phyloP scores from a whole-genome alignment of 2,113 vertebrate species.

The Paramisgurnus dabryanus region DNA sequence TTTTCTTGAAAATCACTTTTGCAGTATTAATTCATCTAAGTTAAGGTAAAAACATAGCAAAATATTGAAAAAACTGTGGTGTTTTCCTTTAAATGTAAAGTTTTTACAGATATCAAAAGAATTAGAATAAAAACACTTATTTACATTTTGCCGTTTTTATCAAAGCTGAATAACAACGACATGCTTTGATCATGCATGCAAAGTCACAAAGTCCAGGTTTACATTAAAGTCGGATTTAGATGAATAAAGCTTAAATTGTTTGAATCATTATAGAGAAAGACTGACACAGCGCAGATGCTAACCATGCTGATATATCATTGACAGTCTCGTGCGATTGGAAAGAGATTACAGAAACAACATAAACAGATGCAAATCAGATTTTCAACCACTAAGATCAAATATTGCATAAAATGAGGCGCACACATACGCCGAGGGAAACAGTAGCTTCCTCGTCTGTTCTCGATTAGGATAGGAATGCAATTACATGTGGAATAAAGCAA shows the following conservation, averaged over 20 bases:
- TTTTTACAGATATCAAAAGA: too few relatives aligned
- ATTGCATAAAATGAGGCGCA: slow-evolving; percentile 1
- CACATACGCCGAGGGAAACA: slow-evolving; percentile 32
- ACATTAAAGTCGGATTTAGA: slow-evolving; percentile 50
- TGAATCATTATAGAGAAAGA: slow-evolving; percentile 48
- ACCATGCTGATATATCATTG: slow-evolving; percentile 53
- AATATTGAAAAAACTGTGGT: too few relatives aligned
- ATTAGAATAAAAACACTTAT: too few relatives aligned
- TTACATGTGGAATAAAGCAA: slow-evolving; percentile 63
- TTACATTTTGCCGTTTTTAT: too few relatives aligned
- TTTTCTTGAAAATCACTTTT: too few relatives aligned
- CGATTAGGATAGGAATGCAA: slow-evolving; percentile 72
- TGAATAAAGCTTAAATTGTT: slow-evolving; percentile 65
- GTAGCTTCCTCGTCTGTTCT: slow-evolving; percentile 52
- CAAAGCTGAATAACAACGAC: too few relatives aligned
- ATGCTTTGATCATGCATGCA: neutral
- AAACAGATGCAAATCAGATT: slow-evolving; percentile 13
- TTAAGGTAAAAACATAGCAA: too few relatives aligned
- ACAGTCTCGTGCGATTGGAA: slow-evolving; percentile 23
- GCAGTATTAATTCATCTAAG: too few relatives aligned
- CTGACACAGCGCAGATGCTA: slow-evolving; percentile 58
- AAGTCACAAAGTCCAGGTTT: slow-evolving; percentile 28
- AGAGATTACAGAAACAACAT: slow-evolving; percentile 45
- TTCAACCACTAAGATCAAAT: slow-evolving; percentile 34
- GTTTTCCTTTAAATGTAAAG: too few relatives aligned